phyloP scores from a whole-genome alignment of 1,140 invertebrate species.

The Neodiprion lecontei region DNA sequence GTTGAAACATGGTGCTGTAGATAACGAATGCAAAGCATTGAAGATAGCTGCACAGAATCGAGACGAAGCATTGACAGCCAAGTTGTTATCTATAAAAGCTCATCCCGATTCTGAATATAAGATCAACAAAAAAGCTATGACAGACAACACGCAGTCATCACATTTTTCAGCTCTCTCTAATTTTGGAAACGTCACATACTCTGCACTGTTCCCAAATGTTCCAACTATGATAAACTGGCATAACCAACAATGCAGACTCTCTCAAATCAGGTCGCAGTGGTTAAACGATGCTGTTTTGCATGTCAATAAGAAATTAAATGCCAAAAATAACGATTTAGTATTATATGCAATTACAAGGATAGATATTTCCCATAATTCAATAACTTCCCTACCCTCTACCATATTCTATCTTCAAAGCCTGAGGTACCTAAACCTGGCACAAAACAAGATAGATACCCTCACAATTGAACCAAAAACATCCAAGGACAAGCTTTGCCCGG shows the following conservation, averaged over 20 bases:
- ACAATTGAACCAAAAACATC: slow-evolving; percentile 62
- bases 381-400: slow-evolving; percentile 80
- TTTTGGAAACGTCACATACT: slow-evolving; percentile 75
- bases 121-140: slow-evolving; percentile 86
- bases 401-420: slow-evolving; percentile 78
- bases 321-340: slow-evolving; percentile 74
- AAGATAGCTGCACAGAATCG: slow-evolving; percentile 72
- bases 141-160: slow-evolving; percentile 67
- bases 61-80: slow-evolving; percentile 77
- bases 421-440: slow-evolving; percentile 83
- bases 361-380: slow-evolving; percentile 91
- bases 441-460: slow-evolving; percentile 81
- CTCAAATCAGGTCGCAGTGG: slow-evolving; percentile 80
- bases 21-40: slow-evolving; percentile 86
- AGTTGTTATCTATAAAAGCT: slow-evolving; percentile 80
- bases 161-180: slow-evolving; percentile 66
- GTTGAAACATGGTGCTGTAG: slow-evolving; percentile 85
- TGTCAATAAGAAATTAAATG: slow-evolving; percentile 84
- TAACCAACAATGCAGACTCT: slow-evolving; percentile 75
- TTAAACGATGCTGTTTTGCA: slow-evolving; percentile 82
- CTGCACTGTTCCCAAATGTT: slow-evolving; percentile 82
- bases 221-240: slow-evolving; percentile 97
- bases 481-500: slow-evolving; percentile 68
- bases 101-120: slow-evolving; percentile 86
- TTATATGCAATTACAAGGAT: slow-evolving; percentile 91